These are phyloP conservation scores for Aphodius sticticus DNA, from an alignment of 2,888 invertebrate genomes.

Conservation along the genomic window DNA sequence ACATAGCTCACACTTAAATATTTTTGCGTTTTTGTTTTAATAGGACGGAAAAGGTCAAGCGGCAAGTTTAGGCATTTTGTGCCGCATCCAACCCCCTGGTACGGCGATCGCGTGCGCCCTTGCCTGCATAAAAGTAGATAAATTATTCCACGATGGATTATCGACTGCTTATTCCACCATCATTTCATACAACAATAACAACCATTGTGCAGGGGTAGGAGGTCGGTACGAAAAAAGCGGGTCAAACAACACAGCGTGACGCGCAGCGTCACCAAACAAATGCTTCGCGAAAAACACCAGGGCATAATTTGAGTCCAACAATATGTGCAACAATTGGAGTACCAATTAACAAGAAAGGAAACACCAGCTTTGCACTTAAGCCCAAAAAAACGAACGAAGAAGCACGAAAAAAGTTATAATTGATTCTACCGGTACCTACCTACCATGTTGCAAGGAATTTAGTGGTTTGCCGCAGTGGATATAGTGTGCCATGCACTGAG, in stretches of 20 bases:
- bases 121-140: conserved; percentile 38
- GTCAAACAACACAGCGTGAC: conserved; percentile 12
- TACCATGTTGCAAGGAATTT: neutral
- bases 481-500: conserved; percentile 8
- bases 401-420: neutral
- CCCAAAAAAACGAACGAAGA: neutral
- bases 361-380: neutral
- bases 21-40: conserved; percentile 15
- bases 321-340: neutral
- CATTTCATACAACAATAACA: conserved; percentile 23
- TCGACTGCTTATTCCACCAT: conserved; percentile 31
- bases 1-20: neutral
- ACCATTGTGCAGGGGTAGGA: conserved; percentile 10
- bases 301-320: neutral
- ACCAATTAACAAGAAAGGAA: neutral
- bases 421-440: neutral
- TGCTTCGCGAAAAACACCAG: neutral
- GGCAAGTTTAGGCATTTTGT: conserved; percentile 41
- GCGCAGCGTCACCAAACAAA: neutral
- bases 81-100: conserved; percentile 51
- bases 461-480: conserved; percentile 10
- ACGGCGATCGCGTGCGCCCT: conserved; percentile 54
- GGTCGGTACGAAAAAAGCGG: neutral
- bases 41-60: conserved; percentile 51
- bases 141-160: conserved; percentile 42